phyloP scores from a whole-genome alignment of 2,797 vertebrate species.

The Perodicticus potto region DNA sequence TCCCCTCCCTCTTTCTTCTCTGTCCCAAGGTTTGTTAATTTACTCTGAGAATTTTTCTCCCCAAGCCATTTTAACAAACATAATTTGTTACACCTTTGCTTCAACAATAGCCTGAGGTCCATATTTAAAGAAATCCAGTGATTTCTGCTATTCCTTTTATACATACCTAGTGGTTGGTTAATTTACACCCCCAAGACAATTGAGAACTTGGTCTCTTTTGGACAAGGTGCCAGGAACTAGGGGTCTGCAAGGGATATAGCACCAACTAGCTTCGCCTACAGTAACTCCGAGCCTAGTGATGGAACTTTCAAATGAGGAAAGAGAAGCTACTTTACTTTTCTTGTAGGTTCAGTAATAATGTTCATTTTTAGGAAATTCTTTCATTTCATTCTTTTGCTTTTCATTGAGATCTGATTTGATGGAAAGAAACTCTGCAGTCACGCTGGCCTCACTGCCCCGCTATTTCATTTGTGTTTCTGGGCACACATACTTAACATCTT shows the following conservation, averaged over 20 bases:
- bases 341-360: neutral
- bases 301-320: neutral
- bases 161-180: neutral
- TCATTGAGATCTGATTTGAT: neutral
- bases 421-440: neutral
- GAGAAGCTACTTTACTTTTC: neutral
- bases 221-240: neutral
- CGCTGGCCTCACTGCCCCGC: neutral
- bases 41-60: neutral
- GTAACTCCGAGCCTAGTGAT: neutral
- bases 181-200: neutral
- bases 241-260: neutral
- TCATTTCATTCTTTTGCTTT: neutral
- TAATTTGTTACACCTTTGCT: neutral
- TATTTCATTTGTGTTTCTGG: neutral
- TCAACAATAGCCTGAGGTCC: neutral
- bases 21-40: neutral
- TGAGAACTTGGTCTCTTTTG: neutral
- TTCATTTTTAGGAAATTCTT: neutral
- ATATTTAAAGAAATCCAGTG: neutral
- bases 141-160: neutral
- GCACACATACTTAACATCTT: neutral
- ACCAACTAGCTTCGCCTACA: neutral
- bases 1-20: neutral
- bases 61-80: neutral